Percentiles rank a stretch among this genome's conserved stretches.
Conservation (phyloP, 2,888 invertebrate genomes). For the Drosophila atripex region DNA sequence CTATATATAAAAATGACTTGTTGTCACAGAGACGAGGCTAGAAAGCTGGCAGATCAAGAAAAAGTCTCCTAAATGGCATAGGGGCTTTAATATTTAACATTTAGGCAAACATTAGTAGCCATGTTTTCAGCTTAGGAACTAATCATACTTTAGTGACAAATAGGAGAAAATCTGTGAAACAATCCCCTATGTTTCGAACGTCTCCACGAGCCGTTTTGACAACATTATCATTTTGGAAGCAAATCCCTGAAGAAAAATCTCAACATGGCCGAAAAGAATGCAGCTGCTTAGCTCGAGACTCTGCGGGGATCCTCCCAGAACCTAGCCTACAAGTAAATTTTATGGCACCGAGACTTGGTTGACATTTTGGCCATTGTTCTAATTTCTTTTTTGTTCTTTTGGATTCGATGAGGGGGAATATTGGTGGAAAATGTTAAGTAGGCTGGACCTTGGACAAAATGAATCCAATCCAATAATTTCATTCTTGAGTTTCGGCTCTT, state of each 20-base stretch:
- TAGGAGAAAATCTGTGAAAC: constrained; percentile 7
- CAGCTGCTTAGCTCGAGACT: constrained; percentile 25
- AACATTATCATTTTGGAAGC: constrained; percentile 25
- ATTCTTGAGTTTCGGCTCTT: constrained; percentile 57
- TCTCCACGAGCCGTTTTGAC: constrained; percentile 15
- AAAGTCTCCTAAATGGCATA: not conserved
- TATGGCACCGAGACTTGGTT: constrained; percentile 48
- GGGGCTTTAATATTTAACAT: no score
- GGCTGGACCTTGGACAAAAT: constrained; percentile 51
- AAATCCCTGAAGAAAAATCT: constrained; percentile 19
- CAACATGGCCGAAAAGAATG: constrained; percentile 22
- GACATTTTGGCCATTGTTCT: constrained; percentile 56
- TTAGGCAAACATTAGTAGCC: not conserved
- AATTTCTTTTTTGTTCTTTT: not conserved
- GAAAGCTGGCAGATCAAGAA: constrained; percentile 40
- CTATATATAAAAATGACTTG: constrained; percentile 57
- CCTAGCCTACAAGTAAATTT: constrained; percentile 34
- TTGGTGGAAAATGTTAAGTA: constrained; percentile 53
- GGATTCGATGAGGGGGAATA: constrained; percentile 44
- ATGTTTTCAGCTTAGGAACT: not conserved
- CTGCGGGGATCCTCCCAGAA: constrained; percentile 33
- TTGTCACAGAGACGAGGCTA: constrained; percentile 52
- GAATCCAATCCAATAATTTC: constrained; percentile 64
- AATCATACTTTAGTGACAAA: constrained; percentile 17
- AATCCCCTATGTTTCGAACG: not conserved